Evolutionary conservation across 2,797 vertebrate genomes (phyloP).

Genomic region (Rhodeus uyekii): DNA sequence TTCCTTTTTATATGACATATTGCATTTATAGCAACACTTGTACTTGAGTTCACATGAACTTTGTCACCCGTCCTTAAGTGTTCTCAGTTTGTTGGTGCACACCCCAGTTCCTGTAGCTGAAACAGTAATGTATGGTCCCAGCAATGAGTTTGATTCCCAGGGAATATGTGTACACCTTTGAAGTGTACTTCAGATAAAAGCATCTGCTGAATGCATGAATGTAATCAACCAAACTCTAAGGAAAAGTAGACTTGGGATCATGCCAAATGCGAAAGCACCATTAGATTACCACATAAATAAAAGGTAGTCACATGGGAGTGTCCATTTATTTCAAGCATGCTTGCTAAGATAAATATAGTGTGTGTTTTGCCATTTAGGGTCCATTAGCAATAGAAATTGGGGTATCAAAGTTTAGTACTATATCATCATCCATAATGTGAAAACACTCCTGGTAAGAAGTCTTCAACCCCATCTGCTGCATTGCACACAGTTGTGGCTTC

Average conservation of each 20-base stretch:
- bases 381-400: constrained; percentile 14
- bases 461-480: neutral
- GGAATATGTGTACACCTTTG: neutral
- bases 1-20: neutral
- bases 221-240: neutral
- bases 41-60: neutral
- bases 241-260: neutral
- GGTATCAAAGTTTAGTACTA: constrained; percentile 11
- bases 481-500: constrained; percentile 1
- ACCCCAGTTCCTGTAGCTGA: neutral
- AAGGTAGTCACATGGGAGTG: constrained; percentile 1
- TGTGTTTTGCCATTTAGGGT: constrained; percentile 23
- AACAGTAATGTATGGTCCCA: neutral
- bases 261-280: neutral
- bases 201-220: neutral
- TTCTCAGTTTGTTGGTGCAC: neutral
- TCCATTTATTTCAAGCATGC: neutral
- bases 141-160: neutral
- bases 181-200: neutral
- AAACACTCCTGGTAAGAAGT: constrained; percentile 1
- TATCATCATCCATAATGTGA: constrained; percentile 11
- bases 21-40: neutral
- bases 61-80: neutral
- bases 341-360: constrained; percentile 22
- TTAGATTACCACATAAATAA: neutral